Conservation (phyloP, 2,113 vertebrate species). For the Eurystomus gularis region DNA sequence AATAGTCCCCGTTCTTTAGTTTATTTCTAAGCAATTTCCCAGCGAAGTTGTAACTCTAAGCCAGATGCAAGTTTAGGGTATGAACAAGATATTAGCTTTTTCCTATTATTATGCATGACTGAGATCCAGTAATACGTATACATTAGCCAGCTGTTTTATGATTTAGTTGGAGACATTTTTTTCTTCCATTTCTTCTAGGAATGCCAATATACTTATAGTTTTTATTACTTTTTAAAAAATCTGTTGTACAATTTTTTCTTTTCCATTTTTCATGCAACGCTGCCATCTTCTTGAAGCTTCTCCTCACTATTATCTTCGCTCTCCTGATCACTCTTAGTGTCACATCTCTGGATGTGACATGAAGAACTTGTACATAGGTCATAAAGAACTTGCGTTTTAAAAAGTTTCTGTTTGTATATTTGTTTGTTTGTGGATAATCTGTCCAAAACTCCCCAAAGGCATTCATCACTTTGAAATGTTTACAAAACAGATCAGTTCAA, state of each 20-base stretch:
- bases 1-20: background rate
- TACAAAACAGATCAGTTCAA: background rate
- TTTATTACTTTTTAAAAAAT: background rate
- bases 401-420: background rate
- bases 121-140: background rate
- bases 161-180: background rate
- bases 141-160: background rate
- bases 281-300: background rate
- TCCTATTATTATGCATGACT: background rate
- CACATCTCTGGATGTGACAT: background rate
- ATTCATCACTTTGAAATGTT: background rate
- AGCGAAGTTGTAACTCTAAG: background rate
- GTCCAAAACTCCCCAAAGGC: background rate
- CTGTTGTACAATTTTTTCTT: background rate
- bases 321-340: background rate
- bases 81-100: background rate
- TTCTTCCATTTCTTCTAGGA: background rate
- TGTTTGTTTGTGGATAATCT: background rate
- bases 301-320: background rate
- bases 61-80: background rate
- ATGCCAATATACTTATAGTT: background rate
- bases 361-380: background rate
- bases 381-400: background rate
- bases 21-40: slow-evolving; percentile 10
- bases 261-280: background rate